A percentile compares a stretch with the other conserved stretches of the same genome.
Conservation (phyloP, 92 coral and sea anemone genomes). For the Siderastrea siderea region DNA sequence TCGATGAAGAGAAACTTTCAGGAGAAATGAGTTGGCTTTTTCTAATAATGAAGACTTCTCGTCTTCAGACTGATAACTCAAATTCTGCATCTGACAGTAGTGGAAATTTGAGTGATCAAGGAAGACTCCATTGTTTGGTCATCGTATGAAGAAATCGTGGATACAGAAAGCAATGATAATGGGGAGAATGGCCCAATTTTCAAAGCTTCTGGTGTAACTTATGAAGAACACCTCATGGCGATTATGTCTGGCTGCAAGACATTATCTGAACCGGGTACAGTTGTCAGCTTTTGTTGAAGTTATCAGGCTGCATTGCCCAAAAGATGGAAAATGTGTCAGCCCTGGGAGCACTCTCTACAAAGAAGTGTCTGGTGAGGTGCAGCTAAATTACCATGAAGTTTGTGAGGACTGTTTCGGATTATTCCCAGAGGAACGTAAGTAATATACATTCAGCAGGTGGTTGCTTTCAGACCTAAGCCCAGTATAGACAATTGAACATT, state of each 20-base stretch:
- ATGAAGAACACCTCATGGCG: slow-evolving; percentile 5
- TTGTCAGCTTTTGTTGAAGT: slow-evolving; percentile 6
- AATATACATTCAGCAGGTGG: too few species aligned
- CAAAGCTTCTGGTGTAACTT: neutral
- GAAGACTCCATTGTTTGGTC: neutral
- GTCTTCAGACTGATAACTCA: too few species aligned
- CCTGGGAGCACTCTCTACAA: neutral
- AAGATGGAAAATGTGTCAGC: neutral
- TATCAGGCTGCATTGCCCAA: neutral
- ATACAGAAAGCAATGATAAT: slow-evolving; percentile 4
- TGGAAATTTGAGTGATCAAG: too few species aligned
- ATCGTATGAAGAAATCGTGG: neutral
- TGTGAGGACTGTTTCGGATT: slow-evolving; percentile 5
- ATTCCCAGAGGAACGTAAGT: neutral
- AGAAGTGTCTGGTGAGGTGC: neutral
- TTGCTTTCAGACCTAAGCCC: too few species aligned
- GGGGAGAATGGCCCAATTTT: neutral
- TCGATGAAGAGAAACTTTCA: too few species aligned
- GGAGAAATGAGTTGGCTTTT: too few species aligned
- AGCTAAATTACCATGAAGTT: neutral
- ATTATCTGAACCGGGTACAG: slow-evolving; percentile 13
- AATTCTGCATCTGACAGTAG: too few species aligned
- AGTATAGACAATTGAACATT: too few species aligned
- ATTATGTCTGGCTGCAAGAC: slow-evolving; percentile 19
- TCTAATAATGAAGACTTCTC: too few species aligned